A percentile compares a stretch with the other conserved stretches of the same genome.
Evolutionary conservation across 2,113 vertebrate species (phyloP).

Genomic region (Nesospiza acunhae): DNA sequence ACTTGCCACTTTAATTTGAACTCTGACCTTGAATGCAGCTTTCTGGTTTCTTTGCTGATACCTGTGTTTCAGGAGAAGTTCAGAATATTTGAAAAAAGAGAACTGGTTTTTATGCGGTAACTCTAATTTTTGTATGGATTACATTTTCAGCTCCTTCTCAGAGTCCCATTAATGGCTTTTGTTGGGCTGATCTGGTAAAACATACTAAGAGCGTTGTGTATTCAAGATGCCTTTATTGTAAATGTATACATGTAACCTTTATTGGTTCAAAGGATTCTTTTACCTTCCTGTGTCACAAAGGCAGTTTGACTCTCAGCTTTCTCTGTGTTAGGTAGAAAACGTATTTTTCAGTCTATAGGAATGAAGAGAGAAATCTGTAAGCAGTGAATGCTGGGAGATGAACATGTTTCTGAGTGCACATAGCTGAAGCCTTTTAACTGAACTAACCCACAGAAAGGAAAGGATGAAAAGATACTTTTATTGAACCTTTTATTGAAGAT

Average conservation of each 20-base stretch:
- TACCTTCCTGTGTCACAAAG: background rate
- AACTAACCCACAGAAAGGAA: background rate
- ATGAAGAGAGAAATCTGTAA: background rate
- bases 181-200: background rate
- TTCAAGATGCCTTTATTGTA: background rate
- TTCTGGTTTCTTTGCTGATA: background rate
- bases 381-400: background rate
- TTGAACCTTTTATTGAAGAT: background rate
- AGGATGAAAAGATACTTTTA: background rate
- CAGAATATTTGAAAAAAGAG: background rate
- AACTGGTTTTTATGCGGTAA: background rate
- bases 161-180: background rate
- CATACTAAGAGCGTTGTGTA: background rate
- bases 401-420: background rate
- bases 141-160: background rate
- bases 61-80: background rate
- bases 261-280: background rate
- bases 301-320: background rate
- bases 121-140: background rate
- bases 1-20: background rate
- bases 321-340: background rate
- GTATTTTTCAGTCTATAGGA: background rate
- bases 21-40: background rate
- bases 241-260: background rate
- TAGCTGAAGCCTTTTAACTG: background rate